Evolutionary conservation across 2,888 invertebrate genomes (phyloP).

Genomic region (Phortica magna): DNA sequence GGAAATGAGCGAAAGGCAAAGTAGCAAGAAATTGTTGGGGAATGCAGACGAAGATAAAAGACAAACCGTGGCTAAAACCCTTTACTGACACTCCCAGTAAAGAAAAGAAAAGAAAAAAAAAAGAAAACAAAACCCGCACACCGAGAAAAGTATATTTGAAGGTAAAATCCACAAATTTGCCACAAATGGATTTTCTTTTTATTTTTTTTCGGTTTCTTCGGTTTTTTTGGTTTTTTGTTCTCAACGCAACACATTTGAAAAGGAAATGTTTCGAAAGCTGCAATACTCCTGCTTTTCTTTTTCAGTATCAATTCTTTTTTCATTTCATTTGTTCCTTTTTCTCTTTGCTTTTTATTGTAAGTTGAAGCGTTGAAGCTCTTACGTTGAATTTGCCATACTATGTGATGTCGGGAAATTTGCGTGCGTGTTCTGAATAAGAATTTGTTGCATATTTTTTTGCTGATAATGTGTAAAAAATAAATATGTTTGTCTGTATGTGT

Average conservation of each 20-base stretch:
- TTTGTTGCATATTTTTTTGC: slow-evolving; percentile 66
- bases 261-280: slow-evolving; percentile 10
- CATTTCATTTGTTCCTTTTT: slow-evolving; percentile 3
- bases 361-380: background rate
- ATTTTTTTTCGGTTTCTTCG: slow-evolving; percentile 71
- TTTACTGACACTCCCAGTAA: slow-evolving; percentile 6
- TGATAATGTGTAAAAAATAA: slow-evolving; percentile 28
- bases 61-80: slow-evolving; percentile 11
- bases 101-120: background rate
- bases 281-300: slow-evolving; percentile 1
- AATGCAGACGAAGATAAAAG: background rate
- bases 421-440: slow-evolving; percentile 73
- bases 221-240: no score
- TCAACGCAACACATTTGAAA: slow-evolving; percentile 66
- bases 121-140: background rate
- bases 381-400: slow-evolving; percentile 40
- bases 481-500: background rate
- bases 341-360: slow-evolving; percentile 2
- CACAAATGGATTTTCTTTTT: slow-evolving; percentile 72
- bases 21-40: background rate
- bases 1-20: background rate
- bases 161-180: slow-evolving; percentile 72
- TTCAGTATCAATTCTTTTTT: background rate
- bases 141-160: slow-evolving; percentile 50
- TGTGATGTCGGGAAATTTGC: slow-evolving; percentile 72